Evolutionary conservation across 2,888 invertebrate species (phyloP).

Genomic region (Sipha maydis): DNA sequence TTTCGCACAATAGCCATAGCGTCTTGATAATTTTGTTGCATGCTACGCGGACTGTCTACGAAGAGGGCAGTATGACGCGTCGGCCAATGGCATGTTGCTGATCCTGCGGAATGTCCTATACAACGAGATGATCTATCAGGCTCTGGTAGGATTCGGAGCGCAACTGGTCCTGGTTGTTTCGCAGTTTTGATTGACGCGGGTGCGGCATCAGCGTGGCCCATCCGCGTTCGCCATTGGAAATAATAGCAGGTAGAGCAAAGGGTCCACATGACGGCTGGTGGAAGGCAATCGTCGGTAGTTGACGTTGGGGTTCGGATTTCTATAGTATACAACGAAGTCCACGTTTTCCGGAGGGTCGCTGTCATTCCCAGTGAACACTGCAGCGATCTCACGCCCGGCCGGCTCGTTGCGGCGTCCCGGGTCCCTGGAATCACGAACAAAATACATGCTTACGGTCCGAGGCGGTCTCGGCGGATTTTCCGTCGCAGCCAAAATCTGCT

Average conservation of each 20-base stretch:
- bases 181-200: slow-evolving; percentile 9
- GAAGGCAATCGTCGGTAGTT: slow-evolving; percentile 25
- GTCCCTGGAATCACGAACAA: no score
- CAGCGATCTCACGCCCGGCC: not conserved
- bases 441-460: no score
- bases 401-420: no score
- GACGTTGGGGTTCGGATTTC: not conserved
- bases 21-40: slow-evolving; percentile 67
- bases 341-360: not conserved
- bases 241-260: slow-evolving; percentile 49
- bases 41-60: slow-evolving; percentile 67
- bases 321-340: not conserved
- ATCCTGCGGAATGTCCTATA: no score
- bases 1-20: slow-evolving; percentile 67
- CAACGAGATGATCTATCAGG: no score
- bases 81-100: slow-evolving; percentile 63
- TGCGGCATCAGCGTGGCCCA: slow-evolving; percentile 25
- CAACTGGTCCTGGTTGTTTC: slow-evolving; percentile 64
- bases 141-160: no score
- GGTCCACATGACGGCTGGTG: no score
- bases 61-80: slow-evolving; percentile 65
- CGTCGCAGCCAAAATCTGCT: no score
- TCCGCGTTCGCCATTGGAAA: slow-evolving; percentile 48
- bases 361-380: not conserved
- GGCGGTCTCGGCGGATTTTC: no score